Evolutionary conservation across 1,140 invertebrate species (phyloP).

Genomic region (Sitophilus oryzae): DNA sequence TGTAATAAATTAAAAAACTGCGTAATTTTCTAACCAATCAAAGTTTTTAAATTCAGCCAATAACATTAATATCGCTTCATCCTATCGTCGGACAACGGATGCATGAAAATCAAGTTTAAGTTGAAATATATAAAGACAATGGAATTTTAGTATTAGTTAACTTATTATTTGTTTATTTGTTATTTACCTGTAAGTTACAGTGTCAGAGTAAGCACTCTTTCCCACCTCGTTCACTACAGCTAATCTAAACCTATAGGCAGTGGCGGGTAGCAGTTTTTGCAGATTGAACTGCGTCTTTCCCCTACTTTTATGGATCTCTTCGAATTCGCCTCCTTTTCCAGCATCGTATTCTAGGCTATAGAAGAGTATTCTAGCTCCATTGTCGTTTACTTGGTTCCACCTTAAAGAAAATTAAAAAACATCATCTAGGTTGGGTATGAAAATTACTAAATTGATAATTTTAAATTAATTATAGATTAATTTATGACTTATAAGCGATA

Average conservation of each 20-base stretch:
- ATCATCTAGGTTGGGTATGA: no score
- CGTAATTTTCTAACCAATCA: no score
- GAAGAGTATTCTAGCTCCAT: conserved; percentile 69
- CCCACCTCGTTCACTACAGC: conserved; percentile 77
- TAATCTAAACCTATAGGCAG: conserved; percentile 71
- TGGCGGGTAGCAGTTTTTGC: conserved; percentile 64
- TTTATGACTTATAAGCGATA: no score
- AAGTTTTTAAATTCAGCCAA: no score
- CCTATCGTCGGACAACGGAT: no score
- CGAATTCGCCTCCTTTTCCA: conserved; percentile 59
- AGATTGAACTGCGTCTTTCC: conserved; percentile 60
- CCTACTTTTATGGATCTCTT: conserved; percentile 61
- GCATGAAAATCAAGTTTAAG: no score
- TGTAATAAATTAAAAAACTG: no score
- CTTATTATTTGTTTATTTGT: background rate
- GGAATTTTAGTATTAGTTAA: no score
- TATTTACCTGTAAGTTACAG: conserved; percentile 50
- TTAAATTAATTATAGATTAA: no score
- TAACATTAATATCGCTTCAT: no score
- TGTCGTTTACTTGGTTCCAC: conserved; percentile 65
- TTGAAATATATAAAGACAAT: no score
- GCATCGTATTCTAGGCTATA: conserved; percentile 78
- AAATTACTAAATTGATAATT: no score
- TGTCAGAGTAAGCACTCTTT: conserved; percentile 67
- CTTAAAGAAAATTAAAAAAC: conserved; percentile 38